Conservation (phyloP, 2,113 vertebrate genomes). For the Nyctereutes procyonoides region DNA sequence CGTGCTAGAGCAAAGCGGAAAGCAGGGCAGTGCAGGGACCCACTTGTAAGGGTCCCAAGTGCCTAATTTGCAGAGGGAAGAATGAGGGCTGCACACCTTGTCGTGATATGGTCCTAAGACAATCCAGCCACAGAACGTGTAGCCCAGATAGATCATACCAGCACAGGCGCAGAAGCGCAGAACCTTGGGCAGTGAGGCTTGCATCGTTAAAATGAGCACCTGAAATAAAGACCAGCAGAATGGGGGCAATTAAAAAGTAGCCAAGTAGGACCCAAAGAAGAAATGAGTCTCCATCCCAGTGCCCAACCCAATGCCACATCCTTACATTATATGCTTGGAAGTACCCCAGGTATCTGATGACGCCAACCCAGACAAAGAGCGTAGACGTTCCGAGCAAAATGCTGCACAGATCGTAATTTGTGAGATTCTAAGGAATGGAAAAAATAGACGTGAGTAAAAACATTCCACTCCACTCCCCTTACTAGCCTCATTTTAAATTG, state of each 20-base stretch:
- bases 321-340: conserved; percentile 99
- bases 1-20: no score
- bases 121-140: conserved; percentile 99
- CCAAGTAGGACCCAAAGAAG: neutral
- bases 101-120: conserved; percentile 97
- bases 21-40: neutral
- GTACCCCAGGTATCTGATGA: conserved; percentile 97
- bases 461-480: neutral
- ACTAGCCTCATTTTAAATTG: neutral
- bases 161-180: conserved; percentile 98
- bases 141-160: conserved; percentile 98
- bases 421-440: conserved; percentile 89
- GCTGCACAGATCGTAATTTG: conserved; percentile 97
- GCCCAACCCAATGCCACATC: neutral
- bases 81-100: conserved; percentile 88
- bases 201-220: conserved; percentile 98
- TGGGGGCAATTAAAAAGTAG: neutral
- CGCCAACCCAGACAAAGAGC: conserved; percentile 95
- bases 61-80: neutral
- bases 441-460: conserved; percentile 26
- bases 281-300: neutral
- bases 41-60: fast-evolving
- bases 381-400: conserved; percentile 97
- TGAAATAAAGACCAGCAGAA: conserved; percentile 66
- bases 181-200: conserved; percentile 95